Conservation (phyloP, 2,888 invertebrate genomes). For the Rotaria magnacalcarata region DNA sequence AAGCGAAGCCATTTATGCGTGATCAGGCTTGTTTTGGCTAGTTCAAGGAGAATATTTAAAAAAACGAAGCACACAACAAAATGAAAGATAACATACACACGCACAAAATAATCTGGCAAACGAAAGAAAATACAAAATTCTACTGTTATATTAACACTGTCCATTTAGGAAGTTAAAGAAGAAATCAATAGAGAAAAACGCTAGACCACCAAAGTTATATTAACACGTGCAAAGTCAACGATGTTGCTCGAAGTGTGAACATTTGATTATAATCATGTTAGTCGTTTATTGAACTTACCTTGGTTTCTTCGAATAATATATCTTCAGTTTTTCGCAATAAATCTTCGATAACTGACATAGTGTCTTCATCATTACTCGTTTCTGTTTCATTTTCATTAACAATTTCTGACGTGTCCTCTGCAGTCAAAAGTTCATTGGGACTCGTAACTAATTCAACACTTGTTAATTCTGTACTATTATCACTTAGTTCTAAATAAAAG, state of each 20-base stretch:
- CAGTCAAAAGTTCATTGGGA: not conserved
- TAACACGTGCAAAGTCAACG: not conserved
- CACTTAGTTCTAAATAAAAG: not conserved
- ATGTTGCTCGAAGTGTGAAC: constrained; percentile 1
- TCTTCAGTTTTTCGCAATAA: not conserved
- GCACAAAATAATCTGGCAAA: not conserved
- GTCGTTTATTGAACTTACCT: constrained; percentile 14
- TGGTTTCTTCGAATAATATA: not conserved
- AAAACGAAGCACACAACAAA: not conserved
- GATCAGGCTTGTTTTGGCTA: not conserved
- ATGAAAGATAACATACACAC: not conserved
- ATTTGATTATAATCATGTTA: constrained; percentile 20
- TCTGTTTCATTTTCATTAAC: not conserved
- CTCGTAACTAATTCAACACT: not conserved
- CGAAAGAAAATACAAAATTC: not conserved
- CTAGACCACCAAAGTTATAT: not conserved
- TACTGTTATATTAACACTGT: not conserved
- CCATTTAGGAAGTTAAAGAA: not conserved
- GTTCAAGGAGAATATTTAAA: not conserved
- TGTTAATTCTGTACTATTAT: not conserved
- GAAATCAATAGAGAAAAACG: not conserved
- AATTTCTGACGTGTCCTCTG: no score
- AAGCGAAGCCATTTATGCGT: not conserved
- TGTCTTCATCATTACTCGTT: not conserved
- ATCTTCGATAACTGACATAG: not conserved